Percentiles rank a stretch among this genome's conserved stretches.
Evolutionary conservation across 2,113 vertebrate species (phyloP).

Genomic region (Microtus oregoni): DNA sequence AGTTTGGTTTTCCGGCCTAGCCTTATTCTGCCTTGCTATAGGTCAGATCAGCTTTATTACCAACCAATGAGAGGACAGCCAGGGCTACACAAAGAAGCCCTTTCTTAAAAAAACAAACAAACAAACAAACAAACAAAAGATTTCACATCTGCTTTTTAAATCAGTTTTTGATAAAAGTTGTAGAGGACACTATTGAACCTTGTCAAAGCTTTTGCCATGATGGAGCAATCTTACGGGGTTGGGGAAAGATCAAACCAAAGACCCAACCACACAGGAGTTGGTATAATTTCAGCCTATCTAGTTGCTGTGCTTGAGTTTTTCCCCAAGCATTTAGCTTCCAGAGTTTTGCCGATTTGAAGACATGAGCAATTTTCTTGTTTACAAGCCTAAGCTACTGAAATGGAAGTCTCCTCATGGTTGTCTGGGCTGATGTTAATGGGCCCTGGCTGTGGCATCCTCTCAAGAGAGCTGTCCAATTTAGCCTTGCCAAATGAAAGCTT

Average conservation of each 20-base stretch:
- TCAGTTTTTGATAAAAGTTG: not conserved
- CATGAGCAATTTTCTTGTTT: not conserved
- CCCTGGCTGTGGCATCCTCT: not conserved
- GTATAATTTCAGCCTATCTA: not conserved
- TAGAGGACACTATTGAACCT: not conserved
- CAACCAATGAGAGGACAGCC: not conserved
- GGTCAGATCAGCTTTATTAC: no score
- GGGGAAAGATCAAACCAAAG: not conserved
- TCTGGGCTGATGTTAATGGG: not conserved
- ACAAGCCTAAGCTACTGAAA: not conserved
- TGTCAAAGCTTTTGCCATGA: not conserved
- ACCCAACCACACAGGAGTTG: not conserved
- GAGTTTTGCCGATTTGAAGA: constrained; percentile 15
- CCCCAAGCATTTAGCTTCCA: constrained; percentile 6
- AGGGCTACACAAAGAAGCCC: not conserved
- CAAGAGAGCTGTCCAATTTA: not conserved
- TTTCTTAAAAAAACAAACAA: not conserved
- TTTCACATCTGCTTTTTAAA: not conserved
- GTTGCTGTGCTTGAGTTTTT: not conserved
- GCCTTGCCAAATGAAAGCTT: not conserved
- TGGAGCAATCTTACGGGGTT: not conserved
- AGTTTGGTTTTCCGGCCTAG: no score
- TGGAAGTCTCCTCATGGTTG: not conserved
- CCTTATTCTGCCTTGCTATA: no score
- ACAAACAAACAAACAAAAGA: no score